A percentile compares a stretch with the other conserved stretches of the same genome.
Evolutionary conservation across 2,888 invertebrate species (phyloP).

Genomic region (Lucinisca nassula): DNA sequence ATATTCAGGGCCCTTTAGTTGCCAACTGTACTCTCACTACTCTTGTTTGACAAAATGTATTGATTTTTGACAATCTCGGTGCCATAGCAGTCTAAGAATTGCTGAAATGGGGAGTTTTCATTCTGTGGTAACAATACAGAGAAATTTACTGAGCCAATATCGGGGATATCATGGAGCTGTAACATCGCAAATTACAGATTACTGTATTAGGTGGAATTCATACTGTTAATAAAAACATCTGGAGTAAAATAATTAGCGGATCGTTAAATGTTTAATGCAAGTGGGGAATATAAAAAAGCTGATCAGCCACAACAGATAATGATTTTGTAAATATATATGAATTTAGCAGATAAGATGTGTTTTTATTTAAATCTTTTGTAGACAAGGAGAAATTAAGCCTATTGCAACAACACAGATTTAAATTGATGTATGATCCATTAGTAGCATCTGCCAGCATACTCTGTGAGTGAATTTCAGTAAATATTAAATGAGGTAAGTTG

Average conservation of each 20-base stretch:
- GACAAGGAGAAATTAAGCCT: too few species aligned
- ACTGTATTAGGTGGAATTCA: constrained; percentile 3
- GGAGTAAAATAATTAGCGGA: not conserved
- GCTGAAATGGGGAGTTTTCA: constrained; percentile 14
- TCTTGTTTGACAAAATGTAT: constrained; percentile 57
- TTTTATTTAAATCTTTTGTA: too few species aligned
- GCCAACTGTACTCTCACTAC: not conserved
- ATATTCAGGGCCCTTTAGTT: constrained; percentile 11
- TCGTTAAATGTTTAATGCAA: not conserved
- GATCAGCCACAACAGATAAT: too few species aligned
- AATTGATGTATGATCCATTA: too few species aligned
- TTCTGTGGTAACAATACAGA: not conserved
- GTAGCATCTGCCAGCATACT: too few species aligned
- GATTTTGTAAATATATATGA: too few species aligned
- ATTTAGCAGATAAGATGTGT: too few species aligned
- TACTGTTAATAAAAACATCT: not conserved
- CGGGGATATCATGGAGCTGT: not conserved
- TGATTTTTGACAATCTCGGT: constrained; percentile 55
- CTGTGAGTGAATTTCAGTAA: too few species aligned
- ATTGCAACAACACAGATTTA: too few species aligned
- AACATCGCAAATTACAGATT: not conserved
- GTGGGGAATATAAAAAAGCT: too few species aligned
- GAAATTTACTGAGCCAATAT: not conserved
- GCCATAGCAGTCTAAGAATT: not conserved
- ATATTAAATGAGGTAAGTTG: too few species aligned